Conservation (phyloP, 2,888 invertebrate species). For the Limnephilus marmoratus region DNA sequence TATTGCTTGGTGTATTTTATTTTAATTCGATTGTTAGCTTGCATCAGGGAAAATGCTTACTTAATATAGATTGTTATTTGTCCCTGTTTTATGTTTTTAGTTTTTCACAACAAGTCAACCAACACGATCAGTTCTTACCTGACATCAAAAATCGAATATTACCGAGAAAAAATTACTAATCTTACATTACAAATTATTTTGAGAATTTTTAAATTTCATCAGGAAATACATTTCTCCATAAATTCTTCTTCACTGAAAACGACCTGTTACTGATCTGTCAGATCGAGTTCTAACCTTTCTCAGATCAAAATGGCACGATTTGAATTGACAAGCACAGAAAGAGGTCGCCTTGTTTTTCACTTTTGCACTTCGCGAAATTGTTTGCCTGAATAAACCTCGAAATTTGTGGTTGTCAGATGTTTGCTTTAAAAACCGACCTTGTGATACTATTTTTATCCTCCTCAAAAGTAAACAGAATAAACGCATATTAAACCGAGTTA, state of each 20-base stretch:
- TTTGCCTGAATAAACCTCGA: neutral
- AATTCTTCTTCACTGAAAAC: neutral
- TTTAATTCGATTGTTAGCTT: neutral
- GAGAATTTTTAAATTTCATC: neutral
- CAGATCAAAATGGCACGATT: neutral
- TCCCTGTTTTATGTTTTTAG: neutral
- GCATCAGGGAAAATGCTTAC: neutral
- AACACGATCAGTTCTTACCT: neutral
- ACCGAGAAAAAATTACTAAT: neutral
- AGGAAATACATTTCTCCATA: neutral
- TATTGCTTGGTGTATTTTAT: neutral
- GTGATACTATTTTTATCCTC: neutral
- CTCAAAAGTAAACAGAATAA: neutral
- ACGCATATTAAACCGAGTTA: neutral
- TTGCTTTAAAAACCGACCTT: conserved; percentile 7
- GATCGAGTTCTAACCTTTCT: neutral
- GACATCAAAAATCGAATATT: neutral
- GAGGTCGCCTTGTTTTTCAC: neutral
- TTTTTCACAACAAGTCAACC: too few species aligned
- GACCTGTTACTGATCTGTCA: neutral
- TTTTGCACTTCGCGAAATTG: conserved; percentile 23
- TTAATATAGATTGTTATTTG: neutral
- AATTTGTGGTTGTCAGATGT: neutral
- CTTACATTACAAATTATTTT: too few species aligned
- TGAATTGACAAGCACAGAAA: neutral